Evolutionary conservation across 2,113 vertebrate species (phyloP), one percentile per base, ranked within the genome.

Genomic region (Thymallus thymallus): DNA sequence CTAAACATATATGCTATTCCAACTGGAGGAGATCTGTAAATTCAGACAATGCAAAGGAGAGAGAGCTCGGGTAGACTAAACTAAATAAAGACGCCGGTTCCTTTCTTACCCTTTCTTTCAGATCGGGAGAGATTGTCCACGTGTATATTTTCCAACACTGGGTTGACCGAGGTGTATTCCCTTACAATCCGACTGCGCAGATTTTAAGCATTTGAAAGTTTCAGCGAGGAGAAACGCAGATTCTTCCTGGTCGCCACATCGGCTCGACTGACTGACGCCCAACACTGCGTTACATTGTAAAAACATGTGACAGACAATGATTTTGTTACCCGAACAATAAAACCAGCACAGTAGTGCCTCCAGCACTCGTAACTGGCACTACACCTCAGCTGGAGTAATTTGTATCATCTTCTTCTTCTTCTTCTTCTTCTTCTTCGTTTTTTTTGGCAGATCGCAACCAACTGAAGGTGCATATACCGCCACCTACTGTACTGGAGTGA

Each of bases 311-410:
- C 63, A 32, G 63, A 32, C 63, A 18, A 66, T 66, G 63, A 65
- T 64, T 29, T 30, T 64, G 62, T 64, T 64, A 63, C 6, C 13
- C 23, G 29, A 20, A 65, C 63, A 32, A 65, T 65, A 20, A 29
- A 20, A 29, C 5, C 29, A 18, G 24, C 61, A 63, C 48, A 2
- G 30, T 32, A 32, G 10, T 65, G 29, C 63, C 63, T 65, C 63
- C 63, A 65, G 63, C 29, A 65, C 10, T 65, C 30, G 18, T 66
- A 30, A 7, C 29, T 32, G 62, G 63, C 63, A 66, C 63, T 66
- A 32, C 16, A 66, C 18, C 18, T 18, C 18, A 26, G 13, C 63
- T 24, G 63, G 14, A 20, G 63, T 30, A 6, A 16, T 64, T 30
- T 66, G 30, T 20, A 16, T 66, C 24, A 6, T n/a, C n/a, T n/a